Evolutionary conservation across 2,113 vertebrate genomes (phyloP).

Genomic region (Thermophis baileyi): DNA sequence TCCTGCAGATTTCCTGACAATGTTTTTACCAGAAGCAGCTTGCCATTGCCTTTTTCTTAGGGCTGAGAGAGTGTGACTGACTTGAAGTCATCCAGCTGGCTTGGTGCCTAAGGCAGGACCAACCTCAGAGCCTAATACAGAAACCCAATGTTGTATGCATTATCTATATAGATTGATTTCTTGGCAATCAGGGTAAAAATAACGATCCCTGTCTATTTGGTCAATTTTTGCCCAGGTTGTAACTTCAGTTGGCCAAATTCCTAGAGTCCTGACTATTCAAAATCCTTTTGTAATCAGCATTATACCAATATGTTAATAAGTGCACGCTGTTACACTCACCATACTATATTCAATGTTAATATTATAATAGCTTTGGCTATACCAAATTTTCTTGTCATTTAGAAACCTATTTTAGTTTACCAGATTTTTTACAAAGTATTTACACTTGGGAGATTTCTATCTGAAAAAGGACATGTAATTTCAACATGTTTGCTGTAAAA

Average conservation of each 20-base stretch:
- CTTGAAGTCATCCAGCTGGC: neutral
- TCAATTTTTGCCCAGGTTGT: neutral
- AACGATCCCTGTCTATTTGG: neutral
- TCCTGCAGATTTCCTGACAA: neutral
- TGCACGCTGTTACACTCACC: neutral
- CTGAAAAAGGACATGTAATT: neutral
- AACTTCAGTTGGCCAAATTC: neutral
- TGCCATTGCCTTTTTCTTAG: neutral
- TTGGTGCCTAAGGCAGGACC: neutral
- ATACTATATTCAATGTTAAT: rapidly evolving
- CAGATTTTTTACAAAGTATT: conserved; percentile 12
- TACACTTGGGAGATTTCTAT: conserved; percentile 11
- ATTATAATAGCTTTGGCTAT: rapidly evolving
- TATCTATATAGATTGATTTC: neutral
- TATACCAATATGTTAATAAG: neutral
- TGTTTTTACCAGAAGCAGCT: neutral
- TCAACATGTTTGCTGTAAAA: conserved; percentile 28
- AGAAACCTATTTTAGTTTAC: neutral
- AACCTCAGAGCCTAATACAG: neutral
- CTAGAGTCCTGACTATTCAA: neutral
- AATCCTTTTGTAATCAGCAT: rapidly evolving
- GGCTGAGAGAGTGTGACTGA: neutral
- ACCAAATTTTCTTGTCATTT: neutral
- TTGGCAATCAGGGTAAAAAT: neutral
- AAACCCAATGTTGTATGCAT: neutral